Conservation (phyloP, 2,888 invertebrate genomes). For the Glyphotaelius pellucidus region DNA sequence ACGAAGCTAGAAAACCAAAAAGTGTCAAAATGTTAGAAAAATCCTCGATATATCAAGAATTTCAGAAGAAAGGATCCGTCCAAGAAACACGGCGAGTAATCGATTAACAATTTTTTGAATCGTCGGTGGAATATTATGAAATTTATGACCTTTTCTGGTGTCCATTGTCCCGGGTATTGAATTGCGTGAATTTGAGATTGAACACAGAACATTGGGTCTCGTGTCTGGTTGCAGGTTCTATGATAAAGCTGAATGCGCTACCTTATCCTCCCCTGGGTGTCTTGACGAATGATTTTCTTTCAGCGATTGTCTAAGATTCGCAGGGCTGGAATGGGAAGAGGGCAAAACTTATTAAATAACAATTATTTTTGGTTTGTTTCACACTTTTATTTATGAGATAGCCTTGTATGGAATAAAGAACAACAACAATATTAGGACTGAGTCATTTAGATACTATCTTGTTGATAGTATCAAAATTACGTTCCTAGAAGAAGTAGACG, state of each 20-base stretch:
- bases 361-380: neutral
- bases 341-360: neutral
- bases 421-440: too few species aligned
- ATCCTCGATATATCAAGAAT: conserved; percentile 57
- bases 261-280: conserved; percentile 39
- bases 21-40: conserved; percentile 65
- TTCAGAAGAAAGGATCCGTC: conserved; percentile 50
- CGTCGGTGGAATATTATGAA: conserved; percentile 57
- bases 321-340: neutral
- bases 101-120: conserved; percentile 63
- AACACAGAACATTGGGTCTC: conserved; percentile 40
- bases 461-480: too few species aligned
- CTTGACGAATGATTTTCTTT: conserved; percentile 38
- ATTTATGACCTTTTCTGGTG: conserved; percentile 62
- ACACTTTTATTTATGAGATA: too few species aligned
- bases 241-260: conserved; percentile 49
- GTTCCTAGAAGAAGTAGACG: too few species aligned
- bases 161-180: conserved; percentile 50
- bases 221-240: conserved; percentile 56
- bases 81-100: conserved; percentile 59
- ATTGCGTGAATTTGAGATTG: conserved; percentile 63
- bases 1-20: conserved; percentile 60
- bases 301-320: neutral
- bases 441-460: too few species aligned
- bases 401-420: too few species aligned